phyloP scores from a whole-genome alignment of 2,797 vertebrate species.

The Tragelaphus oryx region DNA sequence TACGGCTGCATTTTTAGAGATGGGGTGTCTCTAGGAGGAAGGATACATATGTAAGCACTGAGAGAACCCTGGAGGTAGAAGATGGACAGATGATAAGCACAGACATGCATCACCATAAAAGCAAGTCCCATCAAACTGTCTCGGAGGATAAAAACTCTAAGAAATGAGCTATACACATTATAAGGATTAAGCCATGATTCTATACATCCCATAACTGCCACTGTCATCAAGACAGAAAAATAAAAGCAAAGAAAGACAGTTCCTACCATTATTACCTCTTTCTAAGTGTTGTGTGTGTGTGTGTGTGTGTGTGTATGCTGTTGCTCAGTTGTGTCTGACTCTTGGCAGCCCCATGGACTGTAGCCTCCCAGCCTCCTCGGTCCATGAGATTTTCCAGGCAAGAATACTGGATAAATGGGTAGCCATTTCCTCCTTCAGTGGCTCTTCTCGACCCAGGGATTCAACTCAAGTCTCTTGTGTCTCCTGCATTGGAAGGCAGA shows the following conservation, averaged over 20 bases:
- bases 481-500: neutral
- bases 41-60: neutral
- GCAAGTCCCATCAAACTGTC: neutral
- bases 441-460: neutral
- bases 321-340: neutral
- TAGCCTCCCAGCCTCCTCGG: neutral
- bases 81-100: neutral
- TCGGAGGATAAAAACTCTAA: neutral
- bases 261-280: neutral
- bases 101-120: neutral
- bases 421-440: neutral
- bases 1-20: neutral
- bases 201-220: neutral
- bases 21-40: neutral
- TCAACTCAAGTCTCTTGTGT: neutral
- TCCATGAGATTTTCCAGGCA: neutral
- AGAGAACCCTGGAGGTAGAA: neutral
- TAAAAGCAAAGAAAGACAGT: neutral
- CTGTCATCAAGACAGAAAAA: neutral
- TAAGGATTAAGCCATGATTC: neutral
- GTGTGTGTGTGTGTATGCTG: neutral
- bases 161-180: neutral
- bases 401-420: neutral
- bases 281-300: neutral
- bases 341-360: neutral